Conservation (phyloP, 2,888 invertebrate species). For the Morpho helenor region DNA sequence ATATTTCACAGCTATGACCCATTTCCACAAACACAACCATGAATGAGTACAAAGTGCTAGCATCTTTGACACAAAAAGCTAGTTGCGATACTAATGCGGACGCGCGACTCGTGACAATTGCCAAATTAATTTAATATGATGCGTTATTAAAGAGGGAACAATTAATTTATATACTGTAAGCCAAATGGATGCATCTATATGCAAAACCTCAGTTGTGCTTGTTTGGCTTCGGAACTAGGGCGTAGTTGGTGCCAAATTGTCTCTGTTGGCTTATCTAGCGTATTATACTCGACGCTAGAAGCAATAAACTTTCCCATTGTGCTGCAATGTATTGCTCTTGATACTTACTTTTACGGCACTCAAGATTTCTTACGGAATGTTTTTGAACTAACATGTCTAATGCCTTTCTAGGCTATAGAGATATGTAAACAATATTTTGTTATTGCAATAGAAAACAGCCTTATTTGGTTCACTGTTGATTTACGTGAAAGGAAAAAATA, state of each 20-base stretch:
- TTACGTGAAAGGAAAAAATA: too few relatives aligned
- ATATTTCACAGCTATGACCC: too few relatives aligned
- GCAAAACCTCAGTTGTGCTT: constrained; percentile 69
- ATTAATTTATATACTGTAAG: constrained; percentile 73
- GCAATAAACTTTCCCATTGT: constrained; percentile 66
- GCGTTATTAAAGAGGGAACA: constrained; percentile 61
- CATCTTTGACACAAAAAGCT: too few relatives aligned
- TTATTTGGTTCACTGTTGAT: too few relatives aligned
- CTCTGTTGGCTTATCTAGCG: constrained; percentile 75
- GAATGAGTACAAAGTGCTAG: too few relatives aligned
- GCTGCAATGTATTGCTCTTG: constrained; percentile 54
- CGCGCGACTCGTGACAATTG: constrained; percentile 21
- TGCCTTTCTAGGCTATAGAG: background rate
- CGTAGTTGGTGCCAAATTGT: constrained; percentile 76
- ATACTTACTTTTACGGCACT: constrained; percentile 44
- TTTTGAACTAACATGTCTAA: constrained; percentile 14
- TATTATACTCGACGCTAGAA: constrained; percentile 64
- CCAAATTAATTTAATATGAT: constrained; percentile 47
- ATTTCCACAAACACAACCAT: too few relatives aligned
- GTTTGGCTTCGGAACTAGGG: constrained; percentile 69
- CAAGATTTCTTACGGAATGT: constrained; percentile 20
- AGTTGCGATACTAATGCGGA: background rate
- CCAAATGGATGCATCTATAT: constrained; percentile 75
- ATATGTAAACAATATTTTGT: too few relatives aligned
- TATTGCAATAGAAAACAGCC: too few relatives aligned